Base-by-base conservation (phyloP, 2,888 invertebrate genomes). In the Watsonalla binaria region DNA sequence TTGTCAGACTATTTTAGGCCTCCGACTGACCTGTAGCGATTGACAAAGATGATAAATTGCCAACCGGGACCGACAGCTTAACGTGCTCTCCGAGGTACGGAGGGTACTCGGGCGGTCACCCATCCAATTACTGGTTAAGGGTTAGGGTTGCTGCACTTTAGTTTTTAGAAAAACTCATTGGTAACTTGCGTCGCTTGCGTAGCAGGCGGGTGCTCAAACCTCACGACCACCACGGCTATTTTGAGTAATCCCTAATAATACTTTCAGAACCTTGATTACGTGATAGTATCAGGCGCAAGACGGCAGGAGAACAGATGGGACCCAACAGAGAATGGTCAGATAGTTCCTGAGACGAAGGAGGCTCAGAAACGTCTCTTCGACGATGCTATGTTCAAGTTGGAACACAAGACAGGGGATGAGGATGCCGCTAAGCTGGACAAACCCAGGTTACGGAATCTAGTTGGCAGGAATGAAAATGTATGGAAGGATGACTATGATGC, bases 291-390 rank as follows among this genome's bases (percentile, higher is more conserved):
- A 53, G 99, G 99, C 0, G 99, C 99, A 4, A 92, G 98, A 66
- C 91, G 99, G 0, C 99, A 99, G 84, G 99, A 99, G 82, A 97
- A 98, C 80, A 92, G 99, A 63, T 99, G 99, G 98, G 99, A 99
- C 86, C 98, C 99, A 0, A 94, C 95, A 39, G 95, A 98, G 68
- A 99, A 99, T 91, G 98, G 96, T 50, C 99, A 99, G 79, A 93
- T 97, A 55, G 96, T 97, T 0, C 96, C 97, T 0, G 97, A 97
- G 74, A 98, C 98, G 0, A 97, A 98, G 76, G 96, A 97, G 78
- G 94, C 95, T 0, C 97, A 97, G 70, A 96, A 96, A 67, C 93
- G 95, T 55, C 86, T 99, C 56, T 97, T 96, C 68, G 97, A 97
- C 68, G 99, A 99, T 93, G 95, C 99, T 6, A 99, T 99, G 99